A percentile compares a stretch with the other conserved stretches of the same genome.
Conservation (phyloP, 2,113 vertebrate species). For the Sitta europaea region DNA sequence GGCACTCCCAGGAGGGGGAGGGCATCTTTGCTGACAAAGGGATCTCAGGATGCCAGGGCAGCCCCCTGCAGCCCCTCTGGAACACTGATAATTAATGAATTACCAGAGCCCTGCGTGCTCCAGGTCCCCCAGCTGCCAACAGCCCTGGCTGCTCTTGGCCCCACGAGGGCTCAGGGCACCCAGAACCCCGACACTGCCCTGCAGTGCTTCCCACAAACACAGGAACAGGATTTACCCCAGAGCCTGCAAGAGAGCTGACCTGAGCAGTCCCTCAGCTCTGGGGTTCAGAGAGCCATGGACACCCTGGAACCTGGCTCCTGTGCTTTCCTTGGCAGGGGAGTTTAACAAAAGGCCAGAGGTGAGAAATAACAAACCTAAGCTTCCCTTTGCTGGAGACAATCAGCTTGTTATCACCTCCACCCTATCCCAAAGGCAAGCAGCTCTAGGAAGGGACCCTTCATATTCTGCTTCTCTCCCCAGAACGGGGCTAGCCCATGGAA, state of each 20-base stretch:
- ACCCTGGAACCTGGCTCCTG: background rate
- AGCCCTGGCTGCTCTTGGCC: background rate
- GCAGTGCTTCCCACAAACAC: background rate
- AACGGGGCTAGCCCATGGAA: background rate
- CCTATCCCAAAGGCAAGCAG: background rate
- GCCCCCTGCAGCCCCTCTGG: background rate
- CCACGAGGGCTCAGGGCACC: background rate
- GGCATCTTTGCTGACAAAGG: background rate
- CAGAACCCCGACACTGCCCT: background rate
- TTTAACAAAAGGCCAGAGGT: background rate
- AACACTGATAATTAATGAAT: background rate
- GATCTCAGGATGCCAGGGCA: background rate
- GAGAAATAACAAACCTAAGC: background rate
- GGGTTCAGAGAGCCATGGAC: background rate
- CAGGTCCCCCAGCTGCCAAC: background rate
- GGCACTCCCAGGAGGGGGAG: background rate
- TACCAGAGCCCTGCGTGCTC: background rate
- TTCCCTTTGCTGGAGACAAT: background rate
- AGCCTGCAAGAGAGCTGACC: background rate
- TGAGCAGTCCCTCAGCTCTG: background rate
- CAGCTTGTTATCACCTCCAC: background rate
- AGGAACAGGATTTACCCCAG: background rate
- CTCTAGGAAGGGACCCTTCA: background rate
- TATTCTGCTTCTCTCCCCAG: background rate
- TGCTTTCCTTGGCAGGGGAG: background rate